Base-by-base conservation (phyloP, 2,113 vertebrate species). In the pig (Sus scrofa) region DNA sequence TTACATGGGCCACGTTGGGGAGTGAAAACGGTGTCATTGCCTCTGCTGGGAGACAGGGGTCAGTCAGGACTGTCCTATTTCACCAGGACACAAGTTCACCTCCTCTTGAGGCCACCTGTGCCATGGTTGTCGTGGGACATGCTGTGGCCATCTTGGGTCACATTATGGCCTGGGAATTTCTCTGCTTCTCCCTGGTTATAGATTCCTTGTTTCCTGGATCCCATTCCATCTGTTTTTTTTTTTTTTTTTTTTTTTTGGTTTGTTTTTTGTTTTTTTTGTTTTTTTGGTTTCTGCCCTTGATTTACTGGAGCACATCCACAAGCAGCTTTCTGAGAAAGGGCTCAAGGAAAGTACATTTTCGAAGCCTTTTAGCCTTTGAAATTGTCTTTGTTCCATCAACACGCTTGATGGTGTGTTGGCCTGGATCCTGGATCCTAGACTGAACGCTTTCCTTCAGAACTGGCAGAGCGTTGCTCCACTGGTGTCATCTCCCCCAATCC, bases 291-390 rank as follows among this genome's bases (percentile, higher is more conserved):
- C 27, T 20, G 12, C 16, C 70, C 12, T 78, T 63, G 74, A 19
- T 56, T 67, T 81, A 7, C 56, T 52, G 85, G 85, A 12, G 34
- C 7, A 24, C 75, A 30, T 24, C 81, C 75, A 74, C 39, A 11
- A 16, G 70, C 32, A 89, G 70, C 34, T 87, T 83, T 95, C 91
- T 44, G 52, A 92, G 96, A 63, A 90, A 75, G 37, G 74, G 20
- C 22, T 50, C 9, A 2, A 34, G 74, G 56, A 24, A 93, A 1
- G 15, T n/a, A 37, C 34, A 39, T 4, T 19, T 62, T 22, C 5
- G 58, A 54, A n/a, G 58, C 2, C 5, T 68, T 85, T 70, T 7
- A 2, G 24, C 26, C 56, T 92, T 70, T 37, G 78, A 78, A 16
- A 5, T 39, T 18, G 11, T 24, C 67, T 39, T 7, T 56, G 1